Base-by-base conservation (phyloP, 2,888 invertebrate genomes). In the Balanococcus diminutus region DNA sequence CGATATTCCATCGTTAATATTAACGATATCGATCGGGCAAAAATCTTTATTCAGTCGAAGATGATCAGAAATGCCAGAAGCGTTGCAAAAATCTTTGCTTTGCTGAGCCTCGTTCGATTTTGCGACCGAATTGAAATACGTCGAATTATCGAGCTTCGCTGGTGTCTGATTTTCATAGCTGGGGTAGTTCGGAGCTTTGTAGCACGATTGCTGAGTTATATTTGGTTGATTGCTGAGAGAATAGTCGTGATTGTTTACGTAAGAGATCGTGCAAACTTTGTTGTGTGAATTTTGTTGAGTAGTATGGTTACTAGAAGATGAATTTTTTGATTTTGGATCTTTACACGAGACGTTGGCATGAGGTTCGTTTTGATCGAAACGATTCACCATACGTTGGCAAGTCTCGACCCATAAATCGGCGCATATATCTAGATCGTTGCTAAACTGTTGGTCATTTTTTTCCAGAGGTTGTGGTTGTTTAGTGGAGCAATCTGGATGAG, bases 321-420 rank as follows among this genome's bases (percentile, higher is more conserved):
- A 14, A 67, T 36, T 31, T 67, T 16, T 67, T 16, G 22, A 1
- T n/a, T 32, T 36, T n/a, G n/a, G 3, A 83, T n/a, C 19, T 61
- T 67, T 61, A 19, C 32, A n/a, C 1, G n/a, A 19, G 28, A n/a
- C 32, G 8, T 72, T 36, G 28, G 16, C 9, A 19, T 11, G 28
- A 56, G 36, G 14, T 56, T 61, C 36, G 14, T 36, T 61, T 31
- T 51, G 83, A 79, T 79, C 79, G 46, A 79, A 85, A 22, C 51
- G 79, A 79, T 85, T 79, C 8, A 79, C 36, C 32, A 85, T 85
- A 16, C 79, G 85, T 79, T 85, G 79, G 25, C 85, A 85, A 14
- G 85, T 85, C 9, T 85, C 85, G 6, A 85, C 85, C 85, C 85
- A 85, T 28, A 85, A 31, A 79, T 85, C 85, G 31, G 79, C 85